Conservation (phyloP, 2,113 vertebrate genomes). For the Burhinus oedicnemus region DNA sequence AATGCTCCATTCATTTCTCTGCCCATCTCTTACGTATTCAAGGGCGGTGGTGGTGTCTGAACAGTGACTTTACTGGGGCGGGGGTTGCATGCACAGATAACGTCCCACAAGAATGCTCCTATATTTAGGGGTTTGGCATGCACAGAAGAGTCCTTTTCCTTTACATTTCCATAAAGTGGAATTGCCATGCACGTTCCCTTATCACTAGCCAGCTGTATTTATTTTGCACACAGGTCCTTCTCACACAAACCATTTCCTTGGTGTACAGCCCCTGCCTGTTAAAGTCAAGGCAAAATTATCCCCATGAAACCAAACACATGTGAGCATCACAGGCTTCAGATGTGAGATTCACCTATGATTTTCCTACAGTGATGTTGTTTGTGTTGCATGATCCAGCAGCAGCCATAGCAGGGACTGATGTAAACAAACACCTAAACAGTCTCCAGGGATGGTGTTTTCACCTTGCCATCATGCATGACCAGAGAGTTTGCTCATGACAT, state of each 20-base stretch:
- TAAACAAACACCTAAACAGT: neutral
- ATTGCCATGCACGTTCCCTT: neutral
- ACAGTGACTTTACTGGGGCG: neutral
- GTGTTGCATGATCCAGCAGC: neutral
- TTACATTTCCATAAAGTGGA: neutral
- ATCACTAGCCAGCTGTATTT: neutral
- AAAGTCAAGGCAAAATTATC: neutral
- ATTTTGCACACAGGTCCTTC: neutral
- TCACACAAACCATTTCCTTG: neutral
- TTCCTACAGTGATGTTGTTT: neutral
- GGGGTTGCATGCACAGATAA: neutral
- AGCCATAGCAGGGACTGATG: neutral
- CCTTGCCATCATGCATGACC: neutral
- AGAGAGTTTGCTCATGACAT: neutral
- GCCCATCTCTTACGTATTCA: neutral
- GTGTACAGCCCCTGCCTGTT: neutral
- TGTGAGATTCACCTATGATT: neutral
- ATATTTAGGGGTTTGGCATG: neutral
- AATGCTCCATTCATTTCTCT: neutral
- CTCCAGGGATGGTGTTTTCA: neutral
- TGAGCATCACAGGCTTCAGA: neutral
- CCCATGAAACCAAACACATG: neutral
- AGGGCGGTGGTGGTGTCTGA: neutral
- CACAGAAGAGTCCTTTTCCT: neutral
- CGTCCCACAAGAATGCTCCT: neutral